Percentiles rank a stretch among this genome's conserved stretches.
These are phyloP conservation scores for Cephus pulcher DNA, from an alignment of 2,888 invertebrate species.

Conservation along the genomic window DNA sequence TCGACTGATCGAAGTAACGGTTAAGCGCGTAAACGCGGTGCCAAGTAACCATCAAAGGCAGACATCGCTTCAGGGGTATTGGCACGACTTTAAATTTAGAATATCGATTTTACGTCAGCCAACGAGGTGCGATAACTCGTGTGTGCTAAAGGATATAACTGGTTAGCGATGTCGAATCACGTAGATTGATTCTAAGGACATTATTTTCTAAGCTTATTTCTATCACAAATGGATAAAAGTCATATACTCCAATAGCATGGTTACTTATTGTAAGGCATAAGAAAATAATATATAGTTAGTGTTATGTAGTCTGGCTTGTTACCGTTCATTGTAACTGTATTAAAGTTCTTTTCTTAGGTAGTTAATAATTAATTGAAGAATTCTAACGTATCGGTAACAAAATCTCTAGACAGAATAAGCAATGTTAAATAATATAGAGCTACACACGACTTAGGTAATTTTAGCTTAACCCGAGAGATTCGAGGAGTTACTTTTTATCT, in stretches of 20 bases:
- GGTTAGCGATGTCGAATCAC: neutral
- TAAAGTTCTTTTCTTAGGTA: no score
- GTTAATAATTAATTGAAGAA: no score
- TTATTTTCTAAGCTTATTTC: neutral
- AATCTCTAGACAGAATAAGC: no score
- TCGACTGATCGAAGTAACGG: neutral
- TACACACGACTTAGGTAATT: neutral
- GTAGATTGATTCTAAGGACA: neutral
- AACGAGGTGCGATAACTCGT: conserved; percentile 14
- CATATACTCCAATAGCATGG: neutral
- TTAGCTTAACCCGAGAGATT: neutral
- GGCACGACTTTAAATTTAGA: conserved; percentile 37
- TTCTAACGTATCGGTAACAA: no score
- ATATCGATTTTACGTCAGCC: conserved; percentile 28
- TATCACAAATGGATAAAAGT: neutral
- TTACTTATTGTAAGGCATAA: neutral
- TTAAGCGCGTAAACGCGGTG: neutral
- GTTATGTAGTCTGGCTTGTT: neutral
- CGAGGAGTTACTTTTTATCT: neutral
- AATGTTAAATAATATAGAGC: no score
- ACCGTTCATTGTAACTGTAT: no score
- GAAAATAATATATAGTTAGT: neutral
- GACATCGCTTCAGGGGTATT: neutral
- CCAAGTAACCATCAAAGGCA: neutral
- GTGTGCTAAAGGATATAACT: neutral